A percentile compares a stretch with the other conserved stretches of the same genome.
Evolutionary conservation across 2,113 vertebrate species (phyloP).

Genomic region (Dromaius novaehollandiae): DNA sequence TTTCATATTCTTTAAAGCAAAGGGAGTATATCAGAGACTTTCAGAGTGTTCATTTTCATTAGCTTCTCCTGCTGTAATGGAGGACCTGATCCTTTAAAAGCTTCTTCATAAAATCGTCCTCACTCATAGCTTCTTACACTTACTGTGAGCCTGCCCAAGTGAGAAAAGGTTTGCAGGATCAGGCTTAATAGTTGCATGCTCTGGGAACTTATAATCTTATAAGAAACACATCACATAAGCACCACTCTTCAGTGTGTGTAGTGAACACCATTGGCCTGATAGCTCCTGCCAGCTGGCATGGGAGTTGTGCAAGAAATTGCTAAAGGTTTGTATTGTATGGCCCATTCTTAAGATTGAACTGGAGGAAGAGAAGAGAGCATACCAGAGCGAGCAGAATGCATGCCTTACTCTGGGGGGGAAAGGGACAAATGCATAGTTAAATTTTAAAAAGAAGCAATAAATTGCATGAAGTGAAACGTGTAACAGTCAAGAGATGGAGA

Average conservation of each 20-base stretch:
- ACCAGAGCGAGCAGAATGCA: neutral
- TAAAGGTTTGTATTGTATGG: neutral
- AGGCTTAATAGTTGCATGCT: neutral
- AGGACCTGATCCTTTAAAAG: neutral
- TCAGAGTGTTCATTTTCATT: neutral
- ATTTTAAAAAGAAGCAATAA: neutral
- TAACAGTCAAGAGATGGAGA: neutral
- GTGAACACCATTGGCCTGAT: neutral
- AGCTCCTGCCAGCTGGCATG: neutral
- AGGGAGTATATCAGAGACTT: neutral
- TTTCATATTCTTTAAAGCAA: slow-evolving; percentile 32
- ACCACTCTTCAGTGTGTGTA: neutral
- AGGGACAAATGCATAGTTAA: neutral
- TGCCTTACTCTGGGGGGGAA: neutral
- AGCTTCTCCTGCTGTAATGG: neutral
- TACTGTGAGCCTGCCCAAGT: neutral
- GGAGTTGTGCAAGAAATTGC: neutral
- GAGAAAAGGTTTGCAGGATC: neutral
- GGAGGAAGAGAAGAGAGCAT: neutral
- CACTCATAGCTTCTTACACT: neutral
- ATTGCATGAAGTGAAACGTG: neutral
- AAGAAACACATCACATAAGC: neutral
- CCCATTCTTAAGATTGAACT: neutral
- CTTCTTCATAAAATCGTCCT: neutral
- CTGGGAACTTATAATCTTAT: neutral